phyloP scores from a whole-genome alignment of 2,797 vertebrate genomes.

The Silurus aristotelis region DNA sequence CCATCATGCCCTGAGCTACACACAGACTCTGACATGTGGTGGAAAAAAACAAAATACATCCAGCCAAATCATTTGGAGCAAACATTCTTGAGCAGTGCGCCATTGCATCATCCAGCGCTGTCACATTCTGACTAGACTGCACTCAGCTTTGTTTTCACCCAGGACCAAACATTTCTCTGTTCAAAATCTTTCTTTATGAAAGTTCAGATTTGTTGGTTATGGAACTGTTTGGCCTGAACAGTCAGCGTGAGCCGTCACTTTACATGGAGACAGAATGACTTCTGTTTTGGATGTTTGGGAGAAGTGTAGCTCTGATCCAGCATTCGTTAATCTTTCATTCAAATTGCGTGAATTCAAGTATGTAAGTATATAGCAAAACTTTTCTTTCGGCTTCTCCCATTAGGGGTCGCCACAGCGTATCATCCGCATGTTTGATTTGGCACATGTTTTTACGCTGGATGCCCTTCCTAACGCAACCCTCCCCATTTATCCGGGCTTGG shows the following conservation, averaged over 20 bases:
- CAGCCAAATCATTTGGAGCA: constrained; percentile 1
- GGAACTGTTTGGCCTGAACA: background rate
- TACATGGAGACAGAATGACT: background rate
- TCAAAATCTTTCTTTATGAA: background rate
- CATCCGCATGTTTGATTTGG: no score
- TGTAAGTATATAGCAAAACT: no score
- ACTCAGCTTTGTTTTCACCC: background rate
- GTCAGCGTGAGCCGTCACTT: background rate
- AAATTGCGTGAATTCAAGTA: background rate
- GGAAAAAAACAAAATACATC: background rate
- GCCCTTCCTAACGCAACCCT: no score
- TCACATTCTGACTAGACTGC: background rate
- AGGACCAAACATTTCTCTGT: background rate
- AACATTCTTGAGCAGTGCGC: background rate
- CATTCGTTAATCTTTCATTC: background rate
- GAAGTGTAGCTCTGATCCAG: background rate
- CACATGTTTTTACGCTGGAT: no score
- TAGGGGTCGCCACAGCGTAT: no score
- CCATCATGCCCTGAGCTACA: background rate
- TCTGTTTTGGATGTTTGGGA: background rate
- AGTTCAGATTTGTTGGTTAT: background rate
- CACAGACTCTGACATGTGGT: background rate
- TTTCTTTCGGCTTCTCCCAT: no score
- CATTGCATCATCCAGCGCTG: constrained; percentile 13
- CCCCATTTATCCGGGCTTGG: no score